A percentile compares a stretch with the other conserved stretches of the same genome.
Conservation (phyloP, 2,888 invertebrate genomes). For the Sarcophaga caerulescens region DNA sequence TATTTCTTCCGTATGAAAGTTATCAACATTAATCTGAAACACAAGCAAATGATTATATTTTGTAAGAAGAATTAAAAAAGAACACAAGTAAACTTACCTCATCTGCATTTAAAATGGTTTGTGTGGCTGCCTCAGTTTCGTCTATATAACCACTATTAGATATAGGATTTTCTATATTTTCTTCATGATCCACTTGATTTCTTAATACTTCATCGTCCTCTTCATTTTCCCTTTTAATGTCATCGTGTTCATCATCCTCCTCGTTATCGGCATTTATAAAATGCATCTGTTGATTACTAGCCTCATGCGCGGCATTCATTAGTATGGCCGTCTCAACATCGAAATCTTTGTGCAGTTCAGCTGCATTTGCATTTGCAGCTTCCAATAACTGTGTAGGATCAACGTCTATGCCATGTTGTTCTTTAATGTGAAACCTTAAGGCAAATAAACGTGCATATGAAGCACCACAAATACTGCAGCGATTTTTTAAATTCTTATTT, state of each 20-base stretch:
- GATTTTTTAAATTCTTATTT: conserved; percentile 86
- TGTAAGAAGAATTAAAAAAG: background rate
- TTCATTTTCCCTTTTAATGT: conserved; percentile 9
- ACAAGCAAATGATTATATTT: background rate
- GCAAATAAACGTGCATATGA: conserved; percentile 89
- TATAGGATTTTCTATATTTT: conserved; percentile 69
- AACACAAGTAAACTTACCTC: conserved; percentile 69
- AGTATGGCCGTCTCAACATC: conserved; percentile 70
- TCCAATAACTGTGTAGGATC: conserved; percentile 58
- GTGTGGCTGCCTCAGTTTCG: conserved; percentile 65
- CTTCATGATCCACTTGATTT: conserved; percentile 71
- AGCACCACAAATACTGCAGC: conserved; percentile 88
- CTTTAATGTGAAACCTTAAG: conserved; percentile 87
- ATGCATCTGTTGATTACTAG: conserved; percentile 41
- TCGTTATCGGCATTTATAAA: conserved; percentile 66
- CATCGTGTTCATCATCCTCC: conserved; percentile 5
- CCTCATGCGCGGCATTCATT: conserved; percentile 73
- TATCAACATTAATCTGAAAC: conserved; percentile 77
- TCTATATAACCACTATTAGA: conserved; percentile 49
- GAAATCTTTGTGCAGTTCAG: conserved; percentile 34
- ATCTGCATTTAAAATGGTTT: conserved; percentile 74
- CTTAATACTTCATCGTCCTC: conserved; percentile 1
- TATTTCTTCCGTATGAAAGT: conserved; percentile 78
- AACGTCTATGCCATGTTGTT: conserved; percentile 82
- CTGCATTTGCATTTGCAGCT: conserved; percentile 17